Percentiles rank a stretch among this genome's conserved stretches.
Evolutionary conservation across 2,113 vertebrate genomes (phyloP).

Genomic region (Dicerorhinus sumatrensis): DNA sequence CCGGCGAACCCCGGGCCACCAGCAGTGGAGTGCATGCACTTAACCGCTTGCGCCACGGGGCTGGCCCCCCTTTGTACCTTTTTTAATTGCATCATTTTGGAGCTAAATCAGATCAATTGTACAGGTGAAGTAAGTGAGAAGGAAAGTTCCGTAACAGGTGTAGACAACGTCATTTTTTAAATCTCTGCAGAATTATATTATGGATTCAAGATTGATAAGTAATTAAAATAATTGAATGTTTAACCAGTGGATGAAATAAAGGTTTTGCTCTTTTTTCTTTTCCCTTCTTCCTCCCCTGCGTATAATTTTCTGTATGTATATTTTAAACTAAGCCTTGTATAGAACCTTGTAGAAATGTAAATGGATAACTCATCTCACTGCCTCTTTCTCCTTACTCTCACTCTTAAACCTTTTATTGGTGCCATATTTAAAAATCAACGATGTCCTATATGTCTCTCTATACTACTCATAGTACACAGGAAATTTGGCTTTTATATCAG

Average conservation of each 20-base stretch:
- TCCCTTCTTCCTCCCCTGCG: not conserved
- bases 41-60: too few species aligned
- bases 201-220: not conserved
- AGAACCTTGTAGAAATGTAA: not conserved
- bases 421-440: not conserved
- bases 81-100: not conserved
- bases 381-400: not conserved
- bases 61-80: not conserved
- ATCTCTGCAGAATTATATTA: not conserved
- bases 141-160: not conserved
- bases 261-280: not conserved
- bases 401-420: slow-evolving; percentile 4
- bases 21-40: too few species aligned
- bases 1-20: too few species aligned
- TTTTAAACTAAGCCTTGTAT: not conserved
- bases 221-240: slow-evolving; percentile 33
- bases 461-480: not conserved
- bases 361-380: not conserved
- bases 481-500: not conserved
- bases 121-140: not conserved
- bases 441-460: not conserved
- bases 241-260: not conserved
- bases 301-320: not conserved
- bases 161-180: not conserved
- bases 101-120: not conserved